Evolutionary conservation across 2,113 vertebrate genomes (phyloP).

Genomic region (Desmodus rotundus): DNA sequence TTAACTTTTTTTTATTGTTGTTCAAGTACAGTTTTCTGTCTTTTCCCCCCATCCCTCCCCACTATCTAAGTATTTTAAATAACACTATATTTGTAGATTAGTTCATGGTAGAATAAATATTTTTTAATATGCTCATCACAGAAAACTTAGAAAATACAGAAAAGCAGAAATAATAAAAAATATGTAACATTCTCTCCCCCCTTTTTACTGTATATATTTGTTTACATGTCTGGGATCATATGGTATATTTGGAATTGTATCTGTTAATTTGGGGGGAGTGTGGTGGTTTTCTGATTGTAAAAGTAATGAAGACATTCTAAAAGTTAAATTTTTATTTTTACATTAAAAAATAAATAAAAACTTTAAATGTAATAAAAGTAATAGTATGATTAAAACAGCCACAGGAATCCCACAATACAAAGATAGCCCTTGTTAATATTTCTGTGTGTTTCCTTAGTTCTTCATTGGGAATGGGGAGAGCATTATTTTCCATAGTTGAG

Average conservation of each 20-base stretch:
- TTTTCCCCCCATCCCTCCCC: no score
- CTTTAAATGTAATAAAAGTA: neutral
- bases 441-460: neutral
- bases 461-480: neutral
- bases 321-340: neutral
- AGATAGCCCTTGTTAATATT: neutral
- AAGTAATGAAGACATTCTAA: neutral
- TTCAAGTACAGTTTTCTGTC: no score
- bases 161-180: neutral
- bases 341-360: neutral
- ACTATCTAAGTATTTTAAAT: neutral
- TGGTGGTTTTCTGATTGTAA: neutral
- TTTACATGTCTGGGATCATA: neutral
- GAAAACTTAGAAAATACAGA: slow-evolving; percentile 29
- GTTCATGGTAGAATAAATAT: neutral
- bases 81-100: neutral
- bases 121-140: neutral
- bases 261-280: neutral
- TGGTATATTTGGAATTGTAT: neutral
- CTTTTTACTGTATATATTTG: neutral
- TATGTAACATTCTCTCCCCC: neutral
- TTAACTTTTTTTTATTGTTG: no score
- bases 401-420: neutral
- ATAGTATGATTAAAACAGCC: neutral
- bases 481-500: neutral